These are phyloP conservation scores for Metallyticus violacea DNA, from an alignment of 2,888 invertebrate species.

Conservation along the genomic window DNA sequence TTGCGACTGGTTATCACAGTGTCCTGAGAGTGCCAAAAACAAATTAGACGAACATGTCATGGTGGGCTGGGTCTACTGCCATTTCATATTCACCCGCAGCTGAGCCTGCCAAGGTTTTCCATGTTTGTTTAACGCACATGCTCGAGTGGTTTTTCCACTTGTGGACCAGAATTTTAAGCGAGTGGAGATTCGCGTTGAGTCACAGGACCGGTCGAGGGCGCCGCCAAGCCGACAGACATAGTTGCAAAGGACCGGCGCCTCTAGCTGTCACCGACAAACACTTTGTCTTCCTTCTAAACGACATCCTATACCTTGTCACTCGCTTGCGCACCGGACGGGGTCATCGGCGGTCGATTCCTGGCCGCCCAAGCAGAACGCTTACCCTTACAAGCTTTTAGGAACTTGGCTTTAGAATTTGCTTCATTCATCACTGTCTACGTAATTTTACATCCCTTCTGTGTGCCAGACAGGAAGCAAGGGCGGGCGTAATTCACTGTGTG, in stretches of 20 bases:
- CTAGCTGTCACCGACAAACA: not conserved
- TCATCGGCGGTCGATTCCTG: not conserved
- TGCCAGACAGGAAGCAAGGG: too few relatives aligned
- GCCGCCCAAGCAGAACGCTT: not conserved
- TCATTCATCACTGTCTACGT: not conserved
- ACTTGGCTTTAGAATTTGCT: not conserved
- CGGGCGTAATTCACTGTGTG: too few relatives aligned
- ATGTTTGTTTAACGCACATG: not conserved
- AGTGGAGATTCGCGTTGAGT: not conserved
- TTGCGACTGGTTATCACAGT: too few relatives aligned
- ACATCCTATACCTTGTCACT: not conserved
- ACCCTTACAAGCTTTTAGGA: not conserved
- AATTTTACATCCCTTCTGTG: not conserved
- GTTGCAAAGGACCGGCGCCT: not conserved
- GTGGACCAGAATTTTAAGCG: not conserved
- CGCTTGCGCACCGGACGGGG: too few relatives aligned
- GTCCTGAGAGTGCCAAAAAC: not conserved
- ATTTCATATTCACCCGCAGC: not conserved
- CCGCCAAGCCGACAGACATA: not conserved
- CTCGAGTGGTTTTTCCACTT: not conserved
- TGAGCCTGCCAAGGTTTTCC: not conserved
- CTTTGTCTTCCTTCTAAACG: not conserved
- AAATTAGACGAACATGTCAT: too few relatives aligned
- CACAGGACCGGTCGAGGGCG: not conserved
- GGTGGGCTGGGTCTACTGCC: not conserved